Percentiles rank a stretch among this genome's conserved stretches.
phyloP scores from a whole-genome alignment of 2,888 invertebrate genomes.

The Lagria hirta region DNA sequence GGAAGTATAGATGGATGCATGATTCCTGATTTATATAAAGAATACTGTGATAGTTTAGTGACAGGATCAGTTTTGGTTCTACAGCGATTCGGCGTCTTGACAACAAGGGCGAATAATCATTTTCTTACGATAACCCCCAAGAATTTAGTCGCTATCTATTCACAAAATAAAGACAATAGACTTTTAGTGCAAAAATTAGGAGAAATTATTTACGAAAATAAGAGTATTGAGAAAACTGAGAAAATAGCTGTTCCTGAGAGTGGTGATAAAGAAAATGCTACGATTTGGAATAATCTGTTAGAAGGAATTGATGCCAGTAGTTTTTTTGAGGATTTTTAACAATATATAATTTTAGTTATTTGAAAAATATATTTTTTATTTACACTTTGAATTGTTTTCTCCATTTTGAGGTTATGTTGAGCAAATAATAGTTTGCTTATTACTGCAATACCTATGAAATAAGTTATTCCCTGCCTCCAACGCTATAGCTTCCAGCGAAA shows the following conservation, averaged over 20 bases:
- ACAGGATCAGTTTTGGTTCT: conserved; percentile 44
- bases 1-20: conserved; percentile 46
- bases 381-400: too few species aligned
- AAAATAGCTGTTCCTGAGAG: not conserved
- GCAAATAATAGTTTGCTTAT: too few species aligned
- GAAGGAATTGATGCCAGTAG: conserved; percentile 22
- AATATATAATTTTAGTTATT: too few species aligned
- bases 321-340: conserved; percentile 27
- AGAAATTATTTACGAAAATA: not conserved
- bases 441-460: too few species aligned
- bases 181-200: conserved; percentile 3
- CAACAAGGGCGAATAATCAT: conserved; percentile 35
- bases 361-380: too few species aligned
- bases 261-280: conserved; percentile 5
- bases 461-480: too few species aligned
- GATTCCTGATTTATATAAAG: conserved; percentile 41
- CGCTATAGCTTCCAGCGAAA: too few species aligned
- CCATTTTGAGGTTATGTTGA: too few species aligned
- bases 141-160: conserved; percentile 45
- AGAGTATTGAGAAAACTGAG: not conserved
- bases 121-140: conserved; percentile 44
- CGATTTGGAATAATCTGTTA: conserved; percentile 16
- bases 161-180: conserved; percentile 12
- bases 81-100: conserved; percentile 43
- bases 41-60: conserved; percentile 36